phyloP scores from a whole-genome alignment of 2,113 vertebrate species.

The Myxocyprinus asiaticus region DNA sequence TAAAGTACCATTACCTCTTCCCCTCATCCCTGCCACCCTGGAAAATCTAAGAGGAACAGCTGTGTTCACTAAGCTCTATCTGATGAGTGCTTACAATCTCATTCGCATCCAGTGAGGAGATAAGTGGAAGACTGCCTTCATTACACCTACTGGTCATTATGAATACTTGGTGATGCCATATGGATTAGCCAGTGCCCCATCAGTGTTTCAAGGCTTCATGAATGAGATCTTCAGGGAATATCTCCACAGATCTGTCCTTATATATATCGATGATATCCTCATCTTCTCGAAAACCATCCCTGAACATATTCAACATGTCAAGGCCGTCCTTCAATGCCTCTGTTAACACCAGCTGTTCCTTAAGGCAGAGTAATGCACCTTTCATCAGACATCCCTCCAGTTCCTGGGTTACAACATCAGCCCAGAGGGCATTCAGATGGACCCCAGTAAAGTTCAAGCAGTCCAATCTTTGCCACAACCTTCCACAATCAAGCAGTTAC shows the following conservation, averaged over 20 bases:
- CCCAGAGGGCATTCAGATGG: background rate
- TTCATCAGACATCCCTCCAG: background rate
- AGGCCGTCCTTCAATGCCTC: background rate
- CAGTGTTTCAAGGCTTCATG: background rate
- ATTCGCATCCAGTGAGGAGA: too few species aligned
- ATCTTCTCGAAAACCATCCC: background rate
- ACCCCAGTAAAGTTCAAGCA: background rate
- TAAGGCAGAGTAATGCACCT: background rate
- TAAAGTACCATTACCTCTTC: background rate
- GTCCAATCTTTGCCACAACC: background rate
- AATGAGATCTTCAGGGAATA: background rate
- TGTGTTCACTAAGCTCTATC: background rate
- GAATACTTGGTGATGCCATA: background rate
- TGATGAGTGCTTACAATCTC: background rate
- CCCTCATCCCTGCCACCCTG: background rate
- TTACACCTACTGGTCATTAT: background rate
- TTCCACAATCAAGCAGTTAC: background rate
- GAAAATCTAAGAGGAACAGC: background rate
- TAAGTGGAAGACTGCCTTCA: background rate
- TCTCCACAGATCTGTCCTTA: background rate
- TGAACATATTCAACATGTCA: background rate
- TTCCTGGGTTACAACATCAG: background rate
- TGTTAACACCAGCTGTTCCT: background rate
- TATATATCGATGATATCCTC: background rate
- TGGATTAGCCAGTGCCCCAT: too few species aligned